Percentiles rank a stretch among this genome's conserved stretches.
Conservation (phyloP, 2,113 vertebrate species). For the Scalopus aquaticus region DNA sequence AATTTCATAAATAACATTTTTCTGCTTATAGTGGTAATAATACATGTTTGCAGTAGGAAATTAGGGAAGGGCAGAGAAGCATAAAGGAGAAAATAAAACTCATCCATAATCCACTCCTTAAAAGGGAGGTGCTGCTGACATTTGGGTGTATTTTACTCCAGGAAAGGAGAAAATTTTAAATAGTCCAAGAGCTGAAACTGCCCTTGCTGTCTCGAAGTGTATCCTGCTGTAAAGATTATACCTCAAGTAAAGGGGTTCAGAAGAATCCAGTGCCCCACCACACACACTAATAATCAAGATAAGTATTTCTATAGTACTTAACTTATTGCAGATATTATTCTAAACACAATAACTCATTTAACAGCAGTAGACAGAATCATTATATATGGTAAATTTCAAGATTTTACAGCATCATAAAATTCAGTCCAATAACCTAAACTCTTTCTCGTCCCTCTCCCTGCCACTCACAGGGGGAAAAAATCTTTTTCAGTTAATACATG, state of each 20-base stretch:
- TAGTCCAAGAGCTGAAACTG: neutral
- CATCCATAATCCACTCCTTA: neutral
- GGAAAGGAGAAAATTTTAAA: neutral
- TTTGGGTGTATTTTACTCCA: neutral
- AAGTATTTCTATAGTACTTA: neutral
- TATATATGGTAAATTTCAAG: neutral
- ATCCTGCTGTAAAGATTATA: neutral
- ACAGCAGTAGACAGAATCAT: neutral
- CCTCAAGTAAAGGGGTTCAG: neutral
- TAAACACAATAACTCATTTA: constrained; percentile 46
- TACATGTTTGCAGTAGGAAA: constrained; percentile 23
- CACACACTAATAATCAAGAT: neutral
- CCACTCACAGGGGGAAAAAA: neutral
- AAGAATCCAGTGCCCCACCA: neutral
- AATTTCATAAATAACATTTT: neutral
- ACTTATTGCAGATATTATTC: neutral
- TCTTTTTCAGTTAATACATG: neutral
- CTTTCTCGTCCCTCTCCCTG: neutral
- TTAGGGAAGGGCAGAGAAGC: neutral
- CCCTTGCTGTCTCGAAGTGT: neutral
- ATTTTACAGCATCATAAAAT: constrained; percentile 51
- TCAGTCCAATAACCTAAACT: constrained; percentile 1
- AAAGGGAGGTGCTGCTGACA: neutral
- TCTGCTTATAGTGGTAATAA: neutral
- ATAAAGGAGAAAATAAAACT: constrained; percentile 45